Evolutionary conservation across 2,888 invertebrate genomes (phyloP), one percentile per base, ranked within the genome.

Genomic region (Girardia tigrina): DNA sequence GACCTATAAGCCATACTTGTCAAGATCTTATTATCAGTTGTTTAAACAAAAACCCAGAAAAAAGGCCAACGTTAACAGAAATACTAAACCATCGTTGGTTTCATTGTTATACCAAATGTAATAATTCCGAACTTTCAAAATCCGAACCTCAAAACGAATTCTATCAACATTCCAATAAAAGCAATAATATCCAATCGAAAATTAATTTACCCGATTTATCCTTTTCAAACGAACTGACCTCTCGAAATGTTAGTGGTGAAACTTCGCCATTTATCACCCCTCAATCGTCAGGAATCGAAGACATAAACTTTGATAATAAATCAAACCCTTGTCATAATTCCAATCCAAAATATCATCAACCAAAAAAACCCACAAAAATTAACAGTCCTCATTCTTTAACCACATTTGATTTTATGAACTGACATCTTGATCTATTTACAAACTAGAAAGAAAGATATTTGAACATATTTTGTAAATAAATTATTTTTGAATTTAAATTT

Each of bases 71-170:
- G 23, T 29, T 78, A 8, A 29, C 56, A 29, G 42, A 78, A 16
- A 23, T 78, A 4, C 70, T 74, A 6, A 28, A 70, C 16, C 77
- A 78, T 77, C 26, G 70, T 29, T 78, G 78, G 78, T 56, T 56
- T 56, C n/a, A n/a, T 16, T 20, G 56, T 56, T 16, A 12, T 16
- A 20, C 56, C 6, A 56, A 56, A 56, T 56, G 20, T 20, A 56
- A 8, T 56, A 6, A 56, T 56, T 56, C 56, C 4, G 56, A 56
- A 4, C 4, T 12, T 56, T 16, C 56, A 4, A 56, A 56, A 56
- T 56, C n/a, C n/a, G 2, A 4, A 56, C 4, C n/a, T 4, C 56
- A 56, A 23, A 6, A n/a, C 2, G 56, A 56, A 20, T 20, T 6
- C 23, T 56, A 2, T 56, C n/a, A 20, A 56, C 56, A 56, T 56